Base-by-base conservation (phyloP, 2,797 vertebrate genomes). In the Cynopterus sphinx region DNA sequence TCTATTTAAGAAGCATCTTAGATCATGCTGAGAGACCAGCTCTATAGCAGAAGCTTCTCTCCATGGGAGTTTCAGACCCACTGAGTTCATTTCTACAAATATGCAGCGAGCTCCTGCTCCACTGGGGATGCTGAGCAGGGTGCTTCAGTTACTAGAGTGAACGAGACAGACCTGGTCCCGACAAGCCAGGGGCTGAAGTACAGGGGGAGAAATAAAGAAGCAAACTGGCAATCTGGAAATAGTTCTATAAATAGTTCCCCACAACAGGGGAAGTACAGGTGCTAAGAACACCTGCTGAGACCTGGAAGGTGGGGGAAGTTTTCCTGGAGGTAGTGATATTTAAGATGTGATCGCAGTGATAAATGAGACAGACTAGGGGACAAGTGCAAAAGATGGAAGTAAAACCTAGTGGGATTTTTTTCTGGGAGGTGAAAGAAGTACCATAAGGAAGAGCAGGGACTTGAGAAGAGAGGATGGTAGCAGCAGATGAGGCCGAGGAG, bases 71-170 rank as follows among this genome's bases (percentile, higher is more conserved):
- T 22, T 61, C 28, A 41, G 46, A 33, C 12, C 7, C 26, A 11
- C 7, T 1, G 28, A 70, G 1, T 75, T 65, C 6, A 39, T 77
- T 74, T 78, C 22, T 16, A n/a, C 51, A 51, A 17, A 22, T 28
- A n/a, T 6, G 8, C 22, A 9, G 1, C 1, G 51, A 31, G 2
- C 11, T 71, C 5, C 19, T 13, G 16, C 51, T 33, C 3, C n/a
- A 13, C 12, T 0, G 8, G 1, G 21, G 16, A 31, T 16, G 1
- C 10, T 9, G 19, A 7, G 7, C n/a, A 4, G 3, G 10, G n/a
- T 12, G 15, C 55, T 74, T 78, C 3, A 2, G 22, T 46, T 16
- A n/a, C 39, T 49, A 6, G 53, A 59, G 24, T 9, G 9, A 67
- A 28, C 0, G 12, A 67, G 74, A 21, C 6, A 15, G 67, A 70